phyloP scores from a whole-genome alignment of 2,888 invertebrate genomes.

The Heteropelma amictum region DNA sequence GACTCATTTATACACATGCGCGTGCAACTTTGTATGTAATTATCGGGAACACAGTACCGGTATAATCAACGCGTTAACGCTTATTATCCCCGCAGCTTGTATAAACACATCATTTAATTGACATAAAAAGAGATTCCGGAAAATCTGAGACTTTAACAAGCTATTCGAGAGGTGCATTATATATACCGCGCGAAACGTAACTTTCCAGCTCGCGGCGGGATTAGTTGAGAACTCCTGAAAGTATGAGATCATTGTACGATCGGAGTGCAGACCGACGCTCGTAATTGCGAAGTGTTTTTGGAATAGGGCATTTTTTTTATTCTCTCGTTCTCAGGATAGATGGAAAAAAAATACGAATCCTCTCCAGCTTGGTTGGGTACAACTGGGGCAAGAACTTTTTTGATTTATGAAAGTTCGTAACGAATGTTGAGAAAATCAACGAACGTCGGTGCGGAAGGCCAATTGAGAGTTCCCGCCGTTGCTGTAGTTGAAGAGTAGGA shows the following conservation, averaged over 20 bases:
- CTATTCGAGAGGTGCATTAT: too few relatives aligned
- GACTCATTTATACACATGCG: neutral
- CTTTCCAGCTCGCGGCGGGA: too few relatives aligned
- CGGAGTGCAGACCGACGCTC: too few relatives aligned
- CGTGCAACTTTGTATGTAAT: neutral
- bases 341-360: neutral
- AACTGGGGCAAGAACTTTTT: constrained; percentile 11
- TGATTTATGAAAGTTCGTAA: neutral
- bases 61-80: too few relatives aligned
- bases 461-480: constrained; percentile 20
- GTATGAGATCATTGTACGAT: too few relatives aligned
- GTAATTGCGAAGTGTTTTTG: neutral
- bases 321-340: neutral
- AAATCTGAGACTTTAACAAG: too few relatives aligned
- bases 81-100: too few relatives aligned
- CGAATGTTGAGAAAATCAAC: constrained; percentile 20
- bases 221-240: too few relatives aligned
- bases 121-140: too few relatives aligned
- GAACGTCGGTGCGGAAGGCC: neutral
- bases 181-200: too few relatives aligned
- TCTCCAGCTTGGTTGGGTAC: neutral
- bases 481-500: constrained; percentile 19
- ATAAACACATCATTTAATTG: too few relatives aligned
- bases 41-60: too few relatives aligned
- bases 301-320: neutral